Evolutionary conservation across 2,113 vertebrate species (phyloP), one percentile per base, ranked within the genome.

Genomic region (Actenoides hombroni): DNA sequence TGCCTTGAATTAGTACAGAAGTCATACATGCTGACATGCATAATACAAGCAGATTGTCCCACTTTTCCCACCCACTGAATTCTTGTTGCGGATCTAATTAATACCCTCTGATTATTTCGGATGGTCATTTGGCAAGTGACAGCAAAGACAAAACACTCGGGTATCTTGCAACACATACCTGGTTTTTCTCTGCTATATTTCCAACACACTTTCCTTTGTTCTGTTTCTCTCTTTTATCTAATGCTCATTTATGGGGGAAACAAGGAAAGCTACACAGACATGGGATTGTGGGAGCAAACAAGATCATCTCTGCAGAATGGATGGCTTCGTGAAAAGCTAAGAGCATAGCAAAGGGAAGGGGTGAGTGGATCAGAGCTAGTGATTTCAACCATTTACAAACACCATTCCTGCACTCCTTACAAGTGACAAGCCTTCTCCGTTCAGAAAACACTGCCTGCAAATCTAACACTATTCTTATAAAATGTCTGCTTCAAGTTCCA

Each of bases 11-110:
- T 86, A 93, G 35, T 71, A 81, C 63, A 95, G 88, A 94, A 79
- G 59, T 59, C 65, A 65, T 64, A 60, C 0, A 1, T 90, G 67
- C 82, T 94, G 91, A 94, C 69, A 71, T n/a, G 37, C 13, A 75
- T 61, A 90, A 68, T 40, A 42, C 11, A 70, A 67, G 65, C 77
- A 87, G 82, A 86, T 71, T 93, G 87, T 92, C 70, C 81, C 81
- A 73, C 79, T 93, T 88, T 51, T 77, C 91, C 90, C 96, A 95
- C 86, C 90, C 83, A 87, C 90, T 90, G 92, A 93, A 81, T 94
- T 96, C 51, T 84, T 88, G 64, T 71, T 78, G 86, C 42, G 88
- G 71, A 83, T 81, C 56, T 90, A 88, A 88, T 93, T 90, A 88
- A 92, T 70, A 42, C 56, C 37, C 12, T 67, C 80, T 86, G 61